Conservation (phyloP, 2,888 invertebrate genomes). For the Oegoconia quadripuncta region DNA sequence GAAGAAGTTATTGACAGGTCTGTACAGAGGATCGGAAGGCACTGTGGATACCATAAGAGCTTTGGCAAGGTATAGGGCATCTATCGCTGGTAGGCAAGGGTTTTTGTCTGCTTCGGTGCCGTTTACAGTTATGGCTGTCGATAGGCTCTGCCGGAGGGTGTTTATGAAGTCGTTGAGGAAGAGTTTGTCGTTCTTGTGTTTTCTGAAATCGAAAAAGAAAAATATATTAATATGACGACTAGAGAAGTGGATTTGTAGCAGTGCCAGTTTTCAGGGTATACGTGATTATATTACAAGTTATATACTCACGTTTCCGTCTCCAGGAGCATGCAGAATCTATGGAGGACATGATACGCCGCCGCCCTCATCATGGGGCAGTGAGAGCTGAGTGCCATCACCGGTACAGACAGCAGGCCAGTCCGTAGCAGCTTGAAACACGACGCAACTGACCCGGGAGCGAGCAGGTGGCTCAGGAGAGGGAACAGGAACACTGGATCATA, state of each 20-base stretch:
- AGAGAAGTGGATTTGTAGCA: background rate
- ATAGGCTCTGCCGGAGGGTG: slow-evolving; percentile 81
- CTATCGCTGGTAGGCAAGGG: slow-evolving; percentile 78
- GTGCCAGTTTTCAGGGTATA: too few species aligned
- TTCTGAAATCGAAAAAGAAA: slow-evolving; percentile 44
- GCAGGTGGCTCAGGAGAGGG: slow-evolving; percentile 85
- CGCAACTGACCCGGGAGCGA: slow-evolving; percentile 86
- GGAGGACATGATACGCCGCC: slow-evolving; percentile 86
- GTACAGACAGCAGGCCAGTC: slow-evolving; percentile 84
- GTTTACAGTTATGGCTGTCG: slow-evolving; percentile 41
- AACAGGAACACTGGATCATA: slow-evolving; percentile 92
- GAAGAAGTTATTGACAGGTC: slow-evolving; percentile 87
- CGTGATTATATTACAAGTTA: too few species aligned
- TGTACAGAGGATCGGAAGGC: slow-evolving; percentile 87
- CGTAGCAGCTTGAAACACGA: slow-evolving; percentile 85
- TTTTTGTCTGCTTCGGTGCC: slow-evolving; percentile 37
- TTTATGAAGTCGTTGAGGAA: slow-evolving; percentile 84
- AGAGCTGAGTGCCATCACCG: slow-evolving; percentile 85
- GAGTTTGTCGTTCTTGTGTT: slow-evolving; percentile 81
- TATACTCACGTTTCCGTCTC: slow-evolving; percentile 82
- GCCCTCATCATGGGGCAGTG: slow-evolving; percentile 82
- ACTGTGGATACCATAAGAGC: slow-evolving; percentile 85
- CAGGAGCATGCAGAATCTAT: slow-evolving; percentile 86
- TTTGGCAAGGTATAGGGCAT: slow-evolving; percentile 85
- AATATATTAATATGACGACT: background rate